Conservation (phyloP, 2,113 vertebrate species). For the Myiopsitta monachus region DNA sequence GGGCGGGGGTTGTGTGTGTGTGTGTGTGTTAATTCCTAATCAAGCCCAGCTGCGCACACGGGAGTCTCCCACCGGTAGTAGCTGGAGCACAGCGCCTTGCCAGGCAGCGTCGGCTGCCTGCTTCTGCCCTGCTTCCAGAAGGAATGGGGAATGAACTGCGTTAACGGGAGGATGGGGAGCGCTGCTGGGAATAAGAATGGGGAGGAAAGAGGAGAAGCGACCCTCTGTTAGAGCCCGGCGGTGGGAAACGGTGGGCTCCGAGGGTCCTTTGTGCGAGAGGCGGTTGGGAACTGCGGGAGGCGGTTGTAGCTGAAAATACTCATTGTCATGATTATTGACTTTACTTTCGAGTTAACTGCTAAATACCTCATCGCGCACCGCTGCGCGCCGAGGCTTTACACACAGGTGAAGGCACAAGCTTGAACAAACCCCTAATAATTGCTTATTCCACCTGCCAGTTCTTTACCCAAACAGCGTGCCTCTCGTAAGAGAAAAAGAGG, state of each 20-base stretch:
- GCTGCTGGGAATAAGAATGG: not conserved
- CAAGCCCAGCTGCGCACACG: not conserved
- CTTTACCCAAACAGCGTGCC: accelerated
- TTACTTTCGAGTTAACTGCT: not conserved
- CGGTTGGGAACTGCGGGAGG: not conserved
- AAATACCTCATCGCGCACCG: not conserved
- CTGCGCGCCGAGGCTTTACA: not conserved
- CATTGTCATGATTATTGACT: not conserved
- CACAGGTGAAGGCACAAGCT: not conserved
- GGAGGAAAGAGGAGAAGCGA: not conserved
- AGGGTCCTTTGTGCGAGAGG: not conserved
- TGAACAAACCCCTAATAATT: not conserved
- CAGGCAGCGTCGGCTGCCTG: not conserved
- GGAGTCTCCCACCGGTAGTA: not conserved
- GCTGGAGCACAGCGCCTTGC: not conserved
- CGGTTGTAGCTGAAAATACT: not conserved
- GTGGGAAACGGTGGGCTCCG: not conserved
- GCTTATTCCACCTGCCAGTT: not conserved
- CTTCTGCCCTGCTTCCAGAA: not conserved
- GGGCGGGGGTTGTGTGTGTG: too few species aligned
- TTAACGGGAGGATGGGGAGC: not conserved
- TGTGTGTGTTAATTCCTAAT: not conserved
- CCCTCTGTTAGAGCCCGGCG: not conserved
- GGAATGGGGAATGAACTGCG: not conserved
- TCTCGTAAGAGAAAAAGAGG: accelerated